Evolutionary conservation across 1,140 invertebrate genomes (phyloP), one percentile per base, ranked within the genome.

Genomic region (Chymomyza costata): DNA sequence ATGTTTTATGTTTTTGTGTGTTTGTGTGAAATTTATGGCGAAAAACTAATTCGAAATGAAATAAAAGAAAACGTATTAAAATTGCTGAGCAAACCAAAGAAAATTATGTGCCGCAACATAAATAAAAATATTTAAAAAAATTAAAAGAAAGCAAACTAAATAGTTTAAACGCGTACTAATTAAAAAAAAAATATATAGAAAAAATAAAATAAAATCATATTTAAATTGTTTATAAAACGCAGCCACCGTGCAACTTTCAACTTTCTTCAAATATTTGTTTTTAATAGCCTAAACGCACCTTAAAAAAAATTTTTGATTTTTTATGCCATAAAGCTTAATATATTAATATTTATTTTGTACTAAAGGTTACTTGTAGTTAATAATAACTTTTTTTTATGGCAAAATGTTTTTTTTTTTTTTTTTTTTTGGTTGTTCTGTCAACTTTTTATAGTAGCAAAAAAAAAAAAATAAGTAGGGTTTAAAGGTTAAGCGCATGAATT

Each of bases 221-320:
- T 6, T n/a, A 65, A 45, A 54, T 53, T 37, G 46, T 46, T 46
- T 58, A 65, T 34, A 66, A 56, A 73, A 68, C 64, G 73, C 80
- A 83, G 80, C 80, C 80, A 83, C 80, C 80, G 80, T 83, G 80
- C 81, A 83, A 83, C 73, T 80, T 71, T 21, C 28, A 16, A 62
- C 63, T 19, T 25, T 44, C 45, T 47, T 39, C 66, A 71, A 49
- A 46, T 40, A 48, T 37, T 54, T 18, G 48, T 17, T 16, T 37
- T 50, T 57, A 16, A 43, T 48, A 54, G 43, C 11, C 34, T n/a
- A n/a, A n/a, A n/a, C n/a, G n/a, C n/a, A n/a, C n/a, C n/a, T n/a
- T n/a, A n/a, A n/a, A n/a, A n/a, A n/a, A n/a, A n/a, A n/a, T n/a
- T 16, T 30, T 50, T 39, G 39, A 35, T 40, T 25, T 14, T 43